These are phyloP conservation scores for Hipparchia sbordonii DNA, from an alignment of 2,888 invertebrate species.

Conservation along the genomic window DNA sequence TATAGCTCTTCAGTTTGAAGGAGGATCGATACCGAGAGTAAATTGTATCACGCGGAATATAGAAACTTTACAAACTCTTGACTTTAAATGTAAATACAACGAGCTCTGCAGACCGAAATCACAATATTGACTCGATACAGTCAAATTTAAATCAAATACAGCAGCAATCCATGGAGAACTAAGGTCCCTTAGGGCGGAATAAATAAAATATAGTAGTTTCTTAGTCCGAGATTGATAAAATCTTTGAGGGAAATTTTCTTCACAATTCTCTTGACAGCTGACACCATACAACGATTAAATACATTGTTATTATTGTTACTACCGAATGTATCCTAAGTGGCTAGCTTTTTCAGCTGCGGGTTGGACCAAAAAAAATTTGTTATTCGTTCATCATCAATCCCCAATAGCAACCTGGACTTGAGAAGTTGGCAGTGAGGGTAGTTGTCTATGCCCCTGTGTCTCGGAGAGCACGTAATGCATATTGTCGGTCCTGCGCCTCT, in stretches of 20 bases:
- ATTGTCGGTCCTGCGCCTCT: too few species aligned
- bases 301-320: not conserved
- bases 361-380: too few species aligned
- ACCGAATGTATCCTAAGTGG: too few species aligned
- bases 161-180: not conserved
- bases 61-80: constrained; percentile 4
- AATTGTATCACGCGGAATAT: not conserved
- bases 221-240: not conserved
- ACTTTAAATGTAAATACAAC: constrained; percentile 12
- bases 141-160: constrained; percentile 2
- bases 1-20: not conserved
- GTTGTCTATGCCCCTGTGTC: too few species aligned
- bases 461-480: too few species aligned
- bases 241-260: not conserved
- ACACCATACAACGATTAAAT: too few species aligned
- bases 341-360: too few species aligned
- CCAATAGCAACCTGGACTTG: too few species aligned
- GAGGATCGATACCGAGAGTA: constrained; percentile 3
- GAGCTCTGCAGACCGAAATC: constrained; percentile 5
- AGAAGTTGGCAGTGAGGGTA: too few species aligned
- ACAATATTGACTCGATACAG: constrained; percentile 7
- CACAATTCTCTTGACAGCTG: not conserved
- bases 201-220: not conserved
- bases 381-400: too few species aligned
- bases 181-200: not conserved